A percentile compares a stretch with the other conserved stretches of the same genome.
Conservation (phyloP, 2,113 vertebrate species). For the Plecotus auritus region DNA sequence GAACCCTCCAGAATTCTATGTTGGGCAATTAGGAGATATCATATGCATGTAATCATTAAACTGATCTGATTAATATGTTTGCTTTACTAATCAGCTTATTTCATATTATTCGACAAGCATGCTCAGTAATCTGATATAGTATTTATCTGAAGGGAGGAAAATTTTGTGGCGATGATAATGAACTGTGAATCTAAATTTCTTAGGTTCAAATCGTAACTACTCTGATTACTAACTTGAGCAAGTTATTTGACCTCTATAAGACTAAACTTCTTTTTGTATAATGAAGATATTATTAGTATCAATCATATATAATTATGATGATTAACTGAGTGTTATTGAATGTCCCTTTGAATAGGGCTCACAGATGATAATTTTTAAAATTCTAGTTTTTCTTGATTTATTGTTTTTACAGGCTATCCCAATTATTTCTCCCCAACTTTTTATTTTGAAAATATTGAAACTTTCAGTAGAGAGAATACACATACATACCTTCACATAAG, state of each 20-base stretch:
- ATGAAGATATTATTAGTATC: not conserved
- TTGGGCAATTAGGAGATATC: not conserved
- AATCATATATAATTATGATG: not conserved
- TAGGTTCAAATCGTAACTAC: not conserved
- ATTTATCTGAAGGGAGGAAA: not conserved
- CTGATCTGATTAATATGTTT: not conserved
- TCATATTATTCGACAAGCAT: not conserved
- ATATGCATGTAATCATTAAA: not conserved
- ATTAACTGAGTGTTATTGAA: not conserved
- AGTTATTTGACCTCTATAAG: not conserved
- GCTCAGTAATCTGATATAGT: not conserved
- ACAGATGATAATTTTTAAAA: not conserved
- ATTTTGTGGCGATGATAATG: not conserved
- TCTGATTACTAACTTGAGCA: not conserved
- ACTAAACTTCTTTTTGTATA: not conserved
- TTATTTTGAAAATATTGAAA: slow-evolving; percentile 11
- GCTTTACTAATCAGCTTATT: not conserved
- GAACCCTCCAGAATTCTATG: not conserved
- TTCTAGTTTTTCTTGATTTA: not conserved
- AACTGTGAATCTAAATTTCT: not conserved
- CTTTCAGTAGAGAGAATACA: not conserved
- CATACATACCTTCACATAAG: not conserved
- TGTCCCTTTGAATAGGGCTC: not conserved
- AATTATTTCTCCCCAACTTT: not conserved
- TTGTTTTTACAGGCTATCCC: not conserved